Conservation (phyloP, 2,797 vertebrate genomes). For the Crypturellus tataupa region DNA sequence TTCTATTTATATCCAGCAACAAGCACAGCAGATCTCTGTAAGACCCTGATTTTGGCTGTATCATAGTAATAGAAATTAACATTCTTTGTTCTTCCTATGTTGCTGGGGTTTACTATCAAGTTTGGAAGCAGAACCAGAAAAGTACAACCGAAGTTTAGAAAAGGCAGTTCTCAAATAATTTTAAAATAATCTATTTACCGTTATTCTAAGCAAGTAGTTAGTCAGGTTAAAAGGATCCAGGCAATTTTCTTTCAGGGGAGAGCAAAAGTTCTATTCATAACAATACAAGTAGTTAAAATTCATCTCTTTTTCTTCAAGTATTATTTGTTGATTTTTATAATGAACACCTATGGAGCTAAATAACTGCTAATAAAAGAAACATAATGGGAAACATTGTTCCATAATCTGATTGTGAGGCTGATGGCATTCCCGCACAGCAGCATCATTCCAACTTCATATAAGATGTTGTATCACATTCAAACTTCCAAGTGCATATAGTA, state of each 20-base stretch:
- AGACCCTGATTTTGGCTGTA: background rate
- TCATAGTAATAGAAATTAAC: background rate
- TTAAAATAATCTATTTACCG: background rate
- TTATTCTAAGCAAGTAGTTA: background rate
- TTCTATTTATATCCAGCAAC: background rate
- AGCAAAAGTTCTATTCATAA: background rate
- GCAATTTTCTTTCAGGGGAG: background rate
- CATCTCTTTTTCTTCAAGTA: background rate
- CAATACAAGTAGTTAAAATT: background rate
- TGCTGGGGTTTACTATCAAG: background rate
- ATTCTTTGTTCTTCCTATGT: background rate
- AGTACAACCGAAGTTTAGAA: background rate
- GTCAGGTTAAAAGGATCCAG: background rate
- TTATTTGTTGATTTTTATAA: background rate
- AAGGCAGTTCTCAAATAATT: background rate
- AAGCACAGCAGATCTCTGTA: background rate
- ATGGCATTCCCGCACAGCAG: fast-evolving
- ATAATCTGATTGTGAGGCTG: background rate
- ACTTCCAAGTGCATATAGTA: background rate
- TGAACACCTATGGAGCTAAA: background rate
- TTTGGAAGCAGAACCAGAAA: background rate
- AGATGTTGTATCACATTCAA: background rate
- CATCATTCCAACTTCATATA: background rate
- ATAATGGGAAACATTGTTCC: background rate
- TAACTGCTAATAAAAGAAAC: background rate